Percentiles rank a stretch among this genome's conserved stretches.
Conservation (phyloP, 2,888 invertebrate genomes). For the Tipula lateralis region DNA sequence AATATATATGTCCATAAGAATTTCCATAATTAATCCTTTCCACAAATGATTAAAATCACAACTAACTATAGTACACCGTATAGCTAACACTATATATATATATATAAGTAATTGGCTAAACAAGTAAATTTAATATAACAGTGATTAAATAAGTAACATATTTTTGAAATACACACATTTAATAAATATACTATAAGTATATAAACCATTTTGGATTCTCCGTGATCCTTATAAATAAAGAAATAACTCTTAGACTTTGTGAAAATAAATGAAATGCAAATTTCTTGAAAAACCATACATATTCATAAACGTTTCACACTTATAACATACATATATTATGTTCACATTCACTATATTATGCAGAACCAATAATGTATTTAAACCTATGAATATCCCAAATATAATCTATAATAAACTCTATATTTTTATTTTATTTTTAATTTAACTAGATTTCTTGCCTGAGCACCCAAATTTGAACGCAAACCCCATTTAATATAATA, state of each 20-base stretch:
- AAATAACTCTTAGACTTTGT: not conserved
- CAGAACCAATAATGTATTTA: not conserved
- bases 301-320: not conserved
- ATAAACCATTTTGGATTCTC: not conserved
- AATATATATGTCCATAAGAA: not conserved
- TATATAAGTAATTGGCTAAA: not conserved
- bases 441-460: not conserved
- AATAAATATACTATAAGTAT: not conserved
- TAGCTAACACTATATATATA: not conserved
- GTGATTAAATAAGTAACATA: not conserved
- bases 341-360: not conserved
- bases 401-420: not conserved
- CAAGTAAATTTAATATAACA: not conserved
- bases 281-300: not conserved
- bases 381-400: not conserved
- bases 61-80: not conserved
- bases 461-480: conserved; percentile 13
- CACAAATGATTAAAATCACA: not conserved
- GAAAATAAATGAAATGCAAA: not conserved
- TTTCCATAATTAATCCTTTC: not conserved
- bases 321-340: not conserved
- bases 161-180: not conserved
- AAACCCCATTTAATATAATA: not conserved
- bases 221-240: not conserved
- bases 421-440: not conserved